A percentile compares a stretch with the other conserved stretches of the same genome.
Conservation (phyloP, 2,888 invertebrate species). For the Abrostola tripartita region DNA sequence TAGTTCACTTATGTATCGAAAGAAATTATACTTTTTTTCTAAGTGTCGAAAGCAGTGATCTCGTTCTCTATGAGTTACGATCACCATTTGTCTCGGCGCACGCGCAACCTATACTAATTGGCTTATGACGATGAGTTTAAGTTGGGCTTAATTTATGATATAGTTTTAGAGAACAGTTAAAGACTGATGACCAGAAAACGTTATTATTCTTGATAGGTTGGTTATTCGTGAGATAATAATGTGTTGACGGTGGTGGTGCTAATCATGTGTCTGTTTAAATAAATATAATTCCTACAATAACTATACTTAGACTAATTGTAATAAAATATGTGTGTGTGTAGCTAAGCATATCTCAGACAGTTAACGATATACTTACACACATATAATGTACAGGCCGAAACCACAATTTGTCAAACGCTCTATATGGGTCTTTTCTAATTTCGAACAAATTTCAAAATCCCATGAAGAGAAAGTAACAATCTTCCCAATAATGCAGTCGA, state of each 20-base stretch:
- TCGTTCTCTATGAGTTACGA: slow-evolving; percentile 73
- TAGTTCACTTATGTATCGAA: slow-evolving; percentile 62
- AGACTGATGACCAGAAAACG: slow-evolving; percentile 45
- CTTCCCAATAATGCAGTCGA: too few species aligned
- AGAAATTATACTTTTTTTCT: slow-evolving; percentile 40
- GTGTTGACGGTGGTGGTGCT: not conserved
- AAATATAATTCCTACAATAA: too few species aligned
- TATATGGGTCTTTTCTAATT: too few species aligned
- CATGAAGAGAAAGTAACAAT: too few species aligned
- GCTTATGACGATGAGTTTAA: slow-evolving; percentile 62
- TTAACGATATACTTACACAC: too few species aligned
- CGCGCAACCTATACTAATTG: slow-evolving; percentile 69
- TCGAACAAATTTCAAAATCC: too few species aligned
- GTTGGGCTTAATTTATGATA: slow-evolving; percentile 57
- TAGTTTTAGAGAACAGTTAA: slow-evolving; percentile 47
- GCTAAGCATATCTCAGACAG: too few species aligned
- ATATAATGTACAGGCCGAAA: too few species aligned
- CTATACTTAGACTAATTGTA: too few species aligned
- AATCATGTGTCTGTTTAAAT: not conserved
- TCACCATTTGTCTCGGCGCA: slow-evolving; percentile 67
- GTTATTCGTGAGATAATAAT: slow-evolving; percentile 23
- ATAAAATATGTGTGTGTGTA: too few species aligned
- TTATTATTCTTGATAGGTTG: slow-evolving; percentile 49
- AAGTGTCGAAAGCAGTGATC: slow-evolving; percentile 61
- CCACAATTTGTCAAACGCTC: too few species aligned